Conservation (phyloP, 2,113 vertebrate species). For the Ailurus styani region DNA sequence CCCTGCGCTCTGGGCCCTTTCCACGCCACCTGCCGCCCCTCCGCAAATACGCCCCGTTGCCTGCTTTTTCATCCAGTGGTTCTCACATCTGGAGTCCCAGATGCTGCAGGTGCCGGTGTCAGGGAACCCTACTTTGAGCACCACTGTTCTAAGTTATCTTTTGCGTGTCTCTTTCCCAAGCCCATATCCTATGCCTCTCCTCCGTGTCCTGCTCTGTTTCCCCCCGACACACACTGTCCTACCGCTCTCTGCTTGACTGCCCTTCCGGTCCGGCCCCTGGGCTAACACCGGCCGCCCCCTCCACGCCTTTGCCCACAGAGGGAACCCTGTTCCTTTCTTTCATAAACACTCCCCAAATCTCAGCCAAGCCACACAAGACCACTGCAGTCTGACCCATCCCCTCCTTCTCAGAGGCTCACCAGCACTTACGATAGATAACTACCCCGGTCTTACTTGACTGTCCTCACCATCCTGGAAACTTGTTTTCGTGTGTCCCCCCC, state of each 20-base stretch:
- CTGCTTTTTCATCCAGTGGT: neutral
- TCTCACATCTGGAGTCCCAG: neutral
- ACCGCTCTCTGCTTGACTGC: accelerated
- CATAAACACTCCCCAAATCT: neutral
- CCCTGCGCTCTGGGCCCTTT: neutral
- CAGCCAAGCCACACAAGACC: neutral
- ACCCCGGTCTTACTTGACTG: neutral
- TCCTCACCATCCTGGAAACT: neutral
- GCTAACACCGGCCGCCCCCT: no score
- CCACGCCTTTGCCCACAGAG: neutral
- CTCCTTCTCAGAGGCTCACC: neutral
- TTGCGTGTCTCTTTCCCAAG: neutral
- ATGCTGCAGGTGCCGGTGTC: neutral
- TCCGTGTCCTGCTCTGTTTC: no score
- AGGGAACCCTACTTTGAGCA: neutral
- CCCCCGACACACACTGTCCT: neutral
- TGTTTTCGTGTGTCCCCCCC: neutral
- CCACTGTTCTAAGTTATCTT: neutral
- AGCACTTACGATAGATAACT: accelerated
- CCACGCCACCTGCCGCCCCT: accelerated
- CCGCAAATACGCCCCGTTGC: accelerated
- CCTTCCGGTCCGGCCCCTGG: neutral
- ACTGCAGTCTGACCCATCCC: neutral
- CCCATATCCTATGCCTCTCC: neutral
- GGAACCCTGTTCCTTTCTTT: neutral